Conservation (phyloP, 2,113 vertebrate species). For the Cinclus mexicanus region DNA sequence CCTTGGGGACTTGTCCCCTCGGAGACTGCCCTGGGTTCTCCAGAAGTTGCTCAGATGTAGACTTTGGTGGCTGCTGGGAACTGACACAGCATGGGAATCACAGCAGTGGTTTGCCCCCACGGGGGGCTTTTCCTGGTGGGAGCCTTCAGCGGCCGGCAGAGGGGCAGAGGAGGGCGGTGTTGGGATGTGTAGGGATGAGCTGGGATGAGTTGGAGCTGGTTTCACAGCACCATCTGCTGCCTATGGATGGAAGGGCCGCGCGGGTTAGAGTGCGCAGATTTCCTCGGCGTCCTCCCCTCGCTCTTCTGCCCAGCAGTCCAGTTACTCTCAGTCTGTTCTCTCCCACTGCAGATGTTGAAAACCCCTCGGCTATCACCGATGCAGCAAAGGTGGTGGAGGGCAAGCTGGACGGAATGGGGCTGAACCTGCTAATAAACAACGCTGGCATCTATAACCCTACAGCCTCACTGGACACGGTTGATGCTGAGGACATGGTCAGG, state of each 20-base stretch:
- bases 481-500: conserved; percentile 14
- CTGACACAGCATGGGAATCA: not conserved
- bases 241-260: not conserved
- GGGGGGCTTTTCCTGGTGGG: not conserved
- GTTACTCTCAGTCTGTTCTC: not conserved
- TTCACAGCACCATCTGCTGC: conserved; percentile 40
- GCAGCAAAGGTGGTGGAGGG: not conserved
- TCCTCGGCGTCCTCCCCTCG: not conserved
- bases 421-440: conserved; percentile 70
- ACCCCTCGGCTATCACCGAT: not conserved
- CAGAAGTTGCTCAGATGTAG: not conserved
- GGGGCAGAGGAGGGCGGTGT: not conserved
- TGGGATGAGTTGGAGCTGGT: not conserved
- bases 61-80: not conserved
- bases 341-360: conserved; percentile 21
- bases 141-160: not conserved
- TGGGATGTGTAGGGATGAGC: not conserved
- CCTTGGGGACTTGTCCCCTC: rapidly evolving
- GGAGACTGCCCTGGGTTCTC: not conserved
- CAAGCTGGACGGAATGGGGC: conserved; percentile 29
- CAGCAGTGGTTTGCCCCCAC: not conserved
- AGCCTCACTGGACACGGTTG: not conserved
- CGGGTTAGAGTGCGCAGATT: rapidly evolving
- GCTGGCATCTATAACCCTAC: not conserved
- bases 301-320: too few relatives aligned